These are phyloP conservation scores for Lophius americanus DNA, from an alignment of 2,797 vertebrate genomes.

Conservation along the genomic window DNA sequence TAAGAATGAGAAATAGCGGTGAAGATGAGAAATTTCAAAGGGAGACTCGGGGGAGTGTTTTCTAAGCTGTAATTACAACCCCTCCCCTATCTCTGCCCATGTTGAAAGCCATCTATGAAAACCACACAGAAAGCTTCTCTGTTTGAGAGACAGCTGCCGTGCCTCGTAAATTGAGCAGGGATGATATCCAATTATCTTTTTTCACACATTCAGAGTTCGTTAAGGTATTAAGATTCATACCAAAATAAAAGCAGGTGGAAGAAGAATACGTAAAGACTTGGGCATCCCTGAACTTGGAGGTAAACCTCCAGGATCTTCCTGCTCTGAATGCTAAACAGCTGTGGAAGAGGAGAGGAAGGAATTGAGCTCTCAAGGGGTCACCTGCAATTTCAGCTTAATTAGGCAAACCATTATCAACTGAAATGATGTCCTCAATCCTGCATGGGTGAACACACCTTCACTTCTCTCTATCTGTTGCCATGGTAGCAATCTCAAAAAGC, in stretches of 20 bases:
- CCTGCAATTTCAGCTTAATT: constrained; percentile 15
- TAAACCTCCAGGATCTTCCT: not conserved
- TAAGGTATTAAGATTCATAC: constrained; percentile 15
- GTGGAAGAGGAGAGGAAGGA: not conserved
- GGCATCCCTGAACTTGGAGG: constrained; percentile 3
- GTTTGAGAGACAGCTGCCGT: constrained; percentile 22
- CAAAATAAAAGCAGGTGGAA: constrained; percentile 23
- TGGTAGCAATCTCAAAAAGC: no score
- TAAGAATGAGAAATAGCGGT: not conserved
- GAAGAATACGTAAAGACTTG: constrained; percentile 5
- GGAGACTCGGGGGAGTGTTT: not conserved
- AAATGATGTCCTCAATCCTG: not conserved
- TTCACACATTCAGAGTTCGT: constrained; percentile 27
- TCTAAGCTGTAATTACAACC: constrained; percentile 23
- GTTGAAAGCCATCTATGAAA: constrained; percentile 12
- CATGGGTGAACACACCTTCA: not conserved
- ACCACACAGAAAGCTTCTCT: constrained; percentile 5
- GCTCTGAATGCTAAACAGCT: constrained; percentile 52
- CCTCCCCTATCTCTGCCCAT: not conserved
- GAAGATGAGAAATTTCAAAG: not conserved
- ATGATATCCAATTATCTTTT: constrained; percentile 24
- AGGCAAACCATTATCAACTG: not conserved
- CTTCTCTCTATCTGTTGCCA: not conserved
- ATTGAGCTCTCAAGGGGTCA: not conserved
- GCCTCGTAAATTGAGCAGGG: constrained; percentile 11